Conservation (phyloP, 1,140 invertebrate species). For the Bombus confusus region DNA sequence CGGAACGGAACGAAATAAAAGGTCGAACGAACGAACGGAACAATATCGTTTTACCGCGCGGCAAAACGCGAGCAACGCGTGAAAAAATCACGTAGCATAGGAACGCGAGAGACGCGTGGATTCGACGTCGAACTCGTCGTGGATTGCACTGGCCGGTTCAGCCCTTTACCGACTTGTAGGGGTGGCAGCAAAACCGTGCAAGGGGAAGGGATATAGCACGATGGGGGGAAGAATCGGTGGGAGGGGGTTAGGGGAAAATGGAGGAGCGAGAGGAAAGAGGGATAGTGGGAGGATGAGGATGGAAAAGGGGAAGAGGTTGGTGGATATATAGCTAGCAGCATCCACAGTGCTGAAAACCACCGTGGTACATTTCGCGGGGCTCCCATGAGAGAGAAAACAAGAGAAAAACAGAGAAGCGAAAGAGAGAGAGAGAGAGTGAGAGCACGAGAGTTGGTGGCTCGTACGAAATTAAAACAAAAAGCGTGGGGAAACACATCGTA, state of each 20-base stretch:
- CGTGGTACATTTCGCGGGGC: slow-evolving; percentile 64
- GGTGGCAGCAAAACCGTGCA: slow-evolving; percentile 56
- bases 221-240: slow-evolving; percentile 19
- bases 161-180: slow-evolving; percentile 65
- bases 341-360: slow-evolving; percentile 67
- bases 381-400: slow-evolving; percentile 51
- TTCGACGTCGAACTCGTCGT: slow-evolving; percentile 65
- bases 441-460: slow-evolving; percentile 45
- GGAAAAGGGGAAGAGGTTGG: slow-evolving; percentile 30
- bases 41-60: background rate
- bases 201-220: slow-evolving; percentile 54
- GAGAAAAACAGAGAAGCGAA: background rate
- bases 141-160: slow-evolving; percentile 70
- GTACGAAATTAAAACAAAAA: slow-evolving; percentile 70
- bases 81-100: slow-evolving; percentile 26
- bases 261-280: slow-evolving; percentile 20
- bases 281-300: slow-evolving; percentile 28
- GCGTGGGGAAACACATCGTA: slow-evolving; percentile 58
- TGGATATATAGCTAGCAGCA: slow-evolving; percentile 60
- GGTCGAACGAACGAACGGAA: background rate
- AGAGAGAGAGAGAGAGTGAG: slow-evolving; percentile 21
- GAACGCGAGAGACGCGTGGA: slow-evolving; percentile 24
- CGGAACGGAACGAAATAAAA: background rate
- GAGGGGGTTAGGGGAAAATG: background rate
- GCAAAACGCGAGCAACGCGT: background rate